A percentile compares a stretch with the other conserved stretches of the same genome.
Evolutionary conservation across 1,140 invertebrate genomes (phyloP).

Genomic region (Nylanderia fulva): DNA sequence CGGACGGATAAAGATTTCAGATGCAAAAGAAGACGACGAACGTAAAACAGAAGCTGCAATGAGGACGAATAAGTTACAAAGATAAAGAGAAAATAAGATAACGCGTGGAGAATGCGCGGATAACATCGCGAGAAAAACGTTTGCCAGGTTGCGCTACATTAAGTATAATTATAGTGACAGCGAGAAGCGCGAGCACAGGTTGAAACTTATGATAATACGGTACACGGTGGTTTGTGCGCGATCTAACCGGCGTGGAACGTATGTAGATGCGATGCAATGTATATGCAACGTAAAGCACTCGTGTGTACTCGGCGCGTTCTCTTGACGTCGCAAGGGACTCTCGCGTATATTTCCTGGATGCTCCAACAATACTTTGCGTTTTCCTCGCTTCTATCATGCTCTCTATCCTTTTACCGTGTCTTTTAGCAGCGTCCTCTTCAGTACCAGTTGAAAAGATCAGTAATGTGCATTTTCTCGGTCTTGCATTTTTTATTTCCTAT

Average conservation of each 20-base stretch:
- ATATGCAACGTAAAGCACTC: conserved; percentile 50
- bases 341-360: not conserved
- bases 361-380: conserved; percentile 18
- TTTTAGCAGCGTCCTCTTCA: not conserved
- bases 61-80: conserved; percentile 7
- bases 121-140: conserved; percentile 48
- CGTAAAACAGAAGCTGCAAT: not conserved
- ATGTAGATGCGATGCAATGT: conserved; percentile 21
- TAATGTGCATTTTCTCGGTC: conserved; percentile 13
- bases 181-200: conserved; percentile 69
- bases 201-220: conserved; percentile 76
- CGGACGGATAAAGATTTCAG: conserved; percentile 13
- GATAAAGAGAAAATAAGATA: conserved; percentile 50
- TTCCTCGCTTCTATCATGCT: conserved; percentile 12
- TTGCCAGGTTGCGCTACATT: conserved; percentile 66
- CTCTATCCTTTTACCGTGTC: not conserved
- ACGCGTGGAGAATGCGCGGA: conserved; percentile 44
- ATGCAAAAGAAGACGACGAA: conserved; percentile 32
- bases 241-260: conserved; percentile 18
- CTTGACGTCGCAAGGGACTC: conserved; percentile 11
- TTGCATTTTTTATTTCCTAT: not conserved
- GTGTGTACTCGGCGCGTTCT: conserved; percentile 5
- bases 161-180: conserved; percentile 76
- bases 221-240: conserved; percentile 33
- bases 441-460: not conserved